Conservation (phyloP, 2,797 vertebrate genomes). For the Hippoglossus hippoglossus region DNA sequence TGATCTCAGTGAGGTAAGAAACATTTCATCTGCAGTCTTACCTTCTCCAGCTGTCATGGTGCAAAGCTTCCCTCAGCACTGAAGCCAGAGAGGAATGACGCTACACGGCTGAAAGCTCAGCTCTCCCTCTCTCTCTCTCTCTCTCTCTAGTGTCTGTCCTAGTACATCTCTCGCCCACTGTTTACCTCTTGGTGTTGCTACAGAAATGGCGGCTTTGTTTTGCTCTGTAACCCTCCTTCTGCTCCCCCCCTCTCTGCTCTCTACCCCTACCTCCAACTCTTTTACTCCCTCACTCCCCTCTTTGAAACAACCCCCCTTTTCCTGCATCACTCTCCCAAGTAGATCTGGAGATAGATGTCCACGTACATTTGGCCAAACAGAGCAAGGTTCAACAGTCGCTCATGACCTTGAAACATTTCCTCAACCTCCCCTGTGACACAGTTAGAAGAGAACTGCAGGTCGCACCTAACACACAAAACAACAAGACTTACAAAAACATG, state of each 20-base stretch:
- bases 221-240: constrained; percentile 13
- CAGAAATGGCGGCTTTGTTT: constrained; percentile 63
- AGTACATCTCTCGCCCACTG: constrained; percentile 36
- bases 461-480: no score
- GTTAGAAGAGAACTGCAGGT: no score
- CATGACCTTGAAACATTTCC: no score
- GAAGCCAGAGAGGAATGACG: constrained; percentile 42
- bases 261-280: background rate
- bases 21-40: constrained; percentile 75
- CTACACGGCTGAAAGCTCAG: constrained; percentile 15
- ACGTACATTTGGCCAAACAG: no score
- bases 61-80: constrained; percentile 58
- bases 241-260: constrained; percentile 24
- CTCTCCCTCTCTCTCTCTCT: constrained; percentile 4
- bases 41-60: constrained; percentile 91
- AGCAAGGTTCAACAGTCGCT: no score
- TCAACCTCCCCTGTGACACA: no score
- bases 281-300: background rate
- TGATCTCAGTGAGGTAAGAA: constrained; percentile 1
- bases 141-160: constrained; percentile 1
- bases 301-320: constrained; percentile 44
- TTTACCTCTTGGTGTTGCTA: constrained; percentile 44
- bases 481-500: no score
- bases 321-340: constrained; percentile 51
- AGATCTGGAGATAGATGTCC: no score